Evolutionary conservation across 2,888 invertebrate genomes (phyloP).

Genomic region (Nephrocerus scutellatus): DNA sequence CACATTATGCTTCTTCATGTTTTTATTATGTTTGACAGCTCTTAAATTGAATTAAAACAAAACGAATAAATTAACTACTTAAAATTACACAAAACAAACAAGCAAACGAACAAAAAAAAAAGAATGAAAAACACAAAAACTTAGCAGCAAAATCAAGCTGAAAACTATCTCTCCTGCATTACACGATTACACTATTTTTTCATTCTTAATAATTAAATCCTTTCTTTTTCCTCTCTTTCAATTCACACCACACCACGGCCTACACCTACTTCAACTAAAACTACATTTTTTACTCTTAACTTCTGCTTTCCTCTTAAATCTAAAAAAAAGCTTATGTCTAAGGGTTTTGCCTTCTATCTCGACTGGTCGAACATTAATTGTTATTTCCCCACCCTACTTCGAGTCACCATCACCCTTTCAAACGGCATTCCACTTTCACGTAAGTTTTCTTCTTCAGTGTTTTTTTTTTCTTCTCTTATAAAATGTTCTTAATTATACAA

Average conservation of each 20-base stretch:
- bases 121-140: too few relatives aligned
- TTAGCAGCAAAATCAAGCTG: too few relatives aligned
- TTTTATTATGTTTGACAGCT: neutral
- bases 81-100: constrained; percentile 20
- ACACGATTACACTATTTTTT: constrained; percentile 15
- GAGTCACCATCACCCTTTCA: constrained; percentile 4
- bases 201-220: too few relatives aligned
- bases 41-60: neutral
- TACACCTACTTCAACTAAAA: too few relatives aligned
- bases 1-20: neutral
- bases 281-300: constrained; percentile 3
- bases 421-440: constrained; percentile 15
- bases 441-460: constrained; percentile 9
- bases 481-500: constrained; percentile 11
- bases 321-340: constrained; percentile 17
- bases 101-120: too few relatives aligned
- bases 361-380: constrained; percentile 2
- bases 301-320: constrained; percentile 8
- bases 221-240: too few relatives aligned
- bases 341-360: constrained; percentile 10
- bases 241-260: too few relatives aligned
- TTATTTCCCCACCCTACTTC: constrained; percentile 5
- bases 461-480: constrained; percentile 1
- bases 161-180: too few relatives aligned
- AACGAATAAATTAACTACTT: constrained; percentile 25